Conservation (phyloP, 2,113 vertebrate species). For the Seriola quinqueradiata region DNA sequence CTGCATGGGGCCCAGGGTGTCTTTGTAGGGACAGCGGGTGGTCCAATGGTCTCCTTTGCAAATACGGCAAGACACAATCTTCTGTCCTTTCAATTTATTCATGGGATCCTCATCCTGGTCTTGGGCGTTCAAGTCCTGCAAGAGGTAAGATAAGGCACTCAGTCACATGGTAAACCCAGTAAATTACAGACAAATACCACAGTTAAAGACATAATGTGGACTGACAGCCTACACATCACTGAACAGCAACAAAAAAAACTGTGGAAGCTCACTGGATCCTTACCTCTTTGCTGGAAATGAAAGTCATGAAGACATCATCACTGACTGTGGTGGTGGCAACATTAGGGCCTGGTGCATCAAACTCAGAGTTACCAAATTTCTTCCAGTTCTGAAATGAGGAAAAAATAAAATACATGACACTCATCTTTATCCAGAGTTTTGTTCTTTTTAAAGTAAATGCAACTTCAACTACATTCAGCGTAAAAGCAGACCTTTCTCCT, state of each 20-base stretch:
- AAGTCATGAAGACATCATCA: constrained; percentile 97
- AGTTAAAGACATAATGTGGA: not conserved
- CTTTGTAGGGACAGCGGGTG: constrained; percentile 97
- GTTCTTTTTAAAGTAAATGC: not conserved
- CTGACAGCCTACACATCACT: not conserved
- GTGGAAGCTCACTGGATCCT: not conserved
- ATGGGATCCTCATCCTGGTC: constrained; percentile 97
- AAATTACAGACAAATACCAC: not conserved
- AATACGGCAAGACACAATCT: constrained; percentile 97
- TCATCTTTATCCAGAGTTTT: accelerated
- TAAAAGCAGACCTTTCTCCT: constrained; percentile 89
- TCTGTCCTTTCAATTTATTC: constrained; percentile 98
- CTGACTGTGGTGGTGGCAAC: constrained; percentile 97
- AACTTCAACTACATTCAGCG: not conserved
- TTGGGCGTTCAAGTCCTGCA: constrained; percentile 92
- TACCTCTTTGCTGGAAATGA: constrained; percentile 97
- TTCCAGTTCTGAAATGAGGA: constrained; percentile 91
- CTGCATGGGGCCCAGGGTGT: constrained; percentile 97
- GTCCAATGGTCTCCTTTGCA: constrained; percentile 99
- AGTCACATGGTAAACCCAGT: not conserved
- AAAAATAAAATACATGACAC: not conserved
- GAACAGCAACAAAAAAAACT: not conserved
- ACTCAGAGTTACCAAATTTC: constrained; percentile 96
- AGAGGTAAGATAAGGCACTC: not conserved
- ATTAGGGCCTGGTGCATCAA: constrained; percentile 91